Evolutionary conservation across 2,888 invertebrate species (phyloP), one percentile per base, ranked within the genome.

Genomic region (Ophioninae sp.): DNA sequence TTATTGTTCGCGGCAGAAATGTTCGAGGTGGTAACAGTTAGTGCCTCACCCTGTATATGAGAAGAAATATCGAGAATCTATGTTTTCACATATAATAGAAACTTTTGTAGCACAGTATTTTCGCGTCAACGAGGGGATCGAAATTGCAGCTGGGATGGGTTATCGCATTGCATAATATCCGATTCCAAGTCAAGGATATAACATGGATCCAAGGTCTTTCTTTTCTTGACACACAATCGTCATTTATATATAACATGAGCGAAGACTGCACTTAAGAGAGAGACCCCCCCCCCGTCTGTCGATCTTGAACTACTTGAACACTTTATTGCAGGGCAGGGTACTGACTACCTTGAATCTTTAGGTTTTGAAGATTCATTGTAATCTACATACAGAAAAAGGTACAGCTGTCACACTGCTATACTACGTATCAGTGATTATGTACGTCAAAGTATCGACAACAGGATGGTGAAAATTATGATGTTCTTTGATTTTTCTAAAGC

Each of bases 141-240:
- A 67, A 62, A 81, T 72, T 77, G 50, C 68, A 56, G 50, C 50
- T 69, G 72, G 30, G 37, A 50, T 39, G 37, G 68, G 39, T 50
- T 56, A 44, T 21, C 61, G 73, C 67, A 77, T 77, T 72, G 61
- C 67, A 81, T 50, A 61, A 73, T 73, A 67, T 62, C 39, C 50
- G 61, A 57, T 57, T 77, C 72, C 61, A 77, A 57, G 23, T 77
- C 77, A 61, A 77, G 67, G 56, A 61, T 67, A 77, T 74, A 50
- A 64, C 50, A 56, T 74, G 30, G 10, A 57, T n/a, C 23, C 50
- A 10, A 37, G 23, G 23, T 72, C 21, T 68, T 57, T 30, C 21
- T 64, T 57, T 59, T 50, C 59, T 64, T 50, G 50, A 10, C 39
- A n/a, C 44, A 64, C 50, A 50, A 50, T 64, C 3, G 20, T 74